phyloP scores from a whole-genome alignment of 1,140 invertebrate species.

The Hirudo medicinalis region DNA sequence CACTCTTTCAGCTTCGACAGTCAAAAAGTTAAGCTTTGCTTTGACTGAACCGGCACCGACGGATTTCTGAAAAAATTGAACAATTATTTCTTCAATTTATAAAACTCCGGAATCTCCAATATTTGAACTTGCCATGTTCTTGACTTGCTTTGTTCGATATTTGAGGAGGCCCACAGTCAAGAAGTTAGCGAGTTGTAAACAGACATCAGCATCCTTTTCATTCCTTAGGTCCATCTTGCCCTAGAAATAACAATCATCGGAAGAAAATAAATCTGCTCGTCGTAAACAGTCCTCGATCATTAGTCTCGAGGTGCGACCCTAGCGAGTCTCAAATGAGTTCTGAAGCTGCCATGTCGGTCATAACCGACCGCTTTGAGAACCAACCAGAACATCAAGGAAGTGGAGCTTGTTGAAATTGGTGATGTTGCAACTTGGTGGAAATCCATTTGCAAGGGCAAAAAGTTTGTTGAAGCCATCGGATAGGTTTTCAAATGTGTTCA shows the following conservation, averaged over 20 bases:
- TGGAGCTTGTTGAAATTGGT: background rate
- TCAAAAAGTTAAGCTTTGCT: too few species aligned
- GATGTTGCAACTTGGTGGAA: background rate
- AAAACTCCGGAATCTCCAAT: too few species aligned
- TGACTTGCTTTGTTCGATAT: background rate
- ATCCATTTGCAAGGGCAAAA: background rate
- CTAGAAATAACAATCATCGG: background rate
- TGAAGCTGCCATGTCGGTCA: too few species aligned
- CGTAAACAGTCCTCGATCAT: too few species aligned
- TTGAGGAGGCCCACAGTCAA: background rate
- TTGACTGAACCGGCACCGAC: too few species aligned
- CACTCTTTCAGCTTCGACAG: too few species aligned
- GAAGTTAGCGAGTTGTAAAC: conserved; percentile 2
- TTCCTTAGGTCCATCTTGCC: background rate
- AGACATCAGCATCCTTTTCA: background rate
- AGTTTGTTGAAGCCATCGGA: background rate
- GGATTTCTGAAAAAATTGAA: too few species aligned
- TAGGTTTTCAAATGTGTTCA: background rate
- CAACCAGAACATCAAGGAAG: background rate
- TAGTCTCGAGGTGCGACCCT: too few species aligned
- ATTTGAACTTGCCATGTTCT: background rate
- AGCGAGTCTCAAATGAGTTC: too few species aligned
- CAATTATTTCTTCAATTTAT: too few species aligned
- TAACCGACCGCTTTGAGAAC: background rate
- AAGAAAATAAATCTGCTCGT: too few species aligned